Evolutionary conservation across 2,113 vertebrate species (phyloP), one percentile per base, ranked within the genome.

Genomic region (Chionodraco myersi): DNA sequence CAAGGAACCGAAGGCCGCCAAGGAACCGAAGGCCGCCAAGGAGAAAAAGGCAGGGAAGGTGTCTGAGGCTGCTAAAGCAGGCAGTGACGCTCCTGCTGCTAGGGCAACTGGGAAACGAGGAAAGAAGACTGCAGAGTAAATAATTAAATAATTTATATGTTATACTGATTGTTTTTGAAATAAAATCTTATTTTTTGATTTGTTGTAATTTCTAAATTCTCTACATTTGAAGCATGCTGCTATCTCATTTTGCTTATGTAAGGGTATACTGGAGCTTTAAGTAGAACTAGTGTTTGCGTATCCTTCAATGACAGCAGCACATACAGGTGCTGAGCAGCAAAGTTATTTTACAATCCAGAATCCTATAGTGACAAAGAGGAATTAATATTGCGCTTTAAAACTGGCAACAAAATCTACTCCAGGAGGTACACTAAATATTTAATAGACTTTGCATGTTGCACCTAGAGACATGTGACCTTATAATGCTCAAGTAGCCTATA

Each of bases 31-130:
- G 64, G 59, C 13, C 9, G 41, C 51, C 0, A 91, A 84, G 44
- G 56, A 12, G 1, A 13, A 12, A 9, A 82, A 79, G 14, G 51
- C 64, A 1, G 76, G 18, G 12, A 79, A 64, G 6, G 72, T 10
- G 0, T 3, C 66, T 4, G 10, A 92, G 64, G 60, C 14, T 18
- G n/a, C 77, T 13, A 79, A 88, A 54, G 54, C 16, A 0, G 54
- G 1, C 1, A 11, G n/a, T 2, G 70, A 82, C 0, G 86, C 36
- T 10, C 49, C 84, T 44, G 64, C 75, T 3, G 1, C 80, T 11
- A 92, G 89, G 82, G 58, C 82, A n/a, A 34, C 69, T 1, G 47
- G 83, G 5, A 93, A 82, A 85, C 41, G 85, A 73, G 89, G 73
- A 8, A 91, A 81, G 79, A 92, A 92, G 65, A 3, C 64, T 5